Percentiles rank a stretch among this genome's conserved stretches.
These are phyloP conservation scores for Neolamprologus caudopunctatus DNA, from an alignment of 2,113 vertebrate genomes.

Conservation along the genomic window DNA sequence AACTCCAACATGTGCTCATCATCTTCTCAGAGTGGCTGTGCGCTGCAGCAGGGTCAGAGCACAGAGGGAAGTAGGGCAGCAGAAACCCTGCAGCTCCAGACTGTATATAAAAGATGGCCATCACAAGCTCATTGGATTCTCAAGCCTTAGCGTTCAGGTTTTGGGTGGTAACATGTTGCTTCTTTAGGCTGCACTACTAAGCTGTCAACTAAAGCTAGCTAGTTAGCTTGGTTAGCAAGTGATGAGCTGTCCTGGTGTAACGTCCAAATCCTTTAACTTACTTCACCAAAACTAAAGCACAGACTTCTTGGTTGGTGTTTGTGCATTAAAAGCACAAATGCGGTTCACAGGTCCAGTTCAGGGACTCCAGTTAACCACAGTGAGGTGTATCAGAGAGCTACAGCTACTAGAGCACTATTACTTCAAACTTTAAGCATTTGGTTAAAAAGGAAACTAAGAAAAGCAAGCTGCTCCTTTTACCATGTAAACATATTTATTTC, in stretches of 20 bases:
- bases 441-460: neutral
- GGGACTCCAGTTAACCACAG: neutral
- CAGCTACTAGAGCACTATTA: neutral
- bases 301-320: neutral
- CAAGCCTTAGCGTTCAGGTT: neutral
- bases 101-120: neutral
- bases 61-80: neutral
- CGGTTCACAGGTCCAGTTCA: neutral
- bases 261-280: neutral
- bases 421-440: neutral
- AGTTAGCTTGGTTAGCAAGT: neutral
- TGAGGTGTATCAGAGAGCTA: neutral
- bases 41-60: neutral
- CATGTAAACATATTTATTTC: neutral
- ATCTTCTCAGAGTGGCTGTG: neutral
- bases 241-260: neutral
- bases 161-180: neutral
- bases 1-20: conserved; percentile 11
- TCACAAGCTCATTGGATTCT: neutral
- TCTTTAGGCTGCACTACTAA: neutral
- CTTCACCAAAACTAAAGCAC: neutral
- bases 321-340: neutral
- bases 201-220: neutral
- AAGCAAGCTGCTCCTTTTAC: neutral
- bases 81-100: neutral